Percentiles rank a stretch among this genome's conserved stretches.
These are phyloP conservation scores for Myotis pilosus DNA, from an alignment of 2,797 vertebrate species.

Conservation along the genomic window DNA sequence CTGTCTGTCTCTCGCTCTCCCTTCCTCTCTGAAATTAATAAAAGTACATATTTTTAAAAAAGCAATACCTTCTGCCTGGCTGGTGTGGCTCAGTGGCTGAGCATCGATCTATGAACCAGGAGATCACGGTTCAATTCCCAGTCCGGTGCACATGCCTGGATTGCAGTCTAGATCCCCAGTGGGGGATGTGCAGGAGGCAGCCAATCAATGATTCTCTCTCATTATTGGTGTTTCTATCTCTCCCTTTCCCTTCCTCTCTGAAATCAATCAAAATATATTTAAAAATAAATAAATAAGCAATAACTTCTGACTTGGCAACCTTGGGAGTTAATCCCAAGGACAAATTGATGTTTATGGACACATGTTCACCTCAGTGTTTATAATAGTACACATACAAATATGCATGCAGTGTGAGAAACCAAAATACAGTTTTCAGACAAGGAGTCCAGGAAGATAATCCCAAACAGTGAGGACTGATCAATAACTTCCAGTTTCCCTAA, in stretches of 20 bases:
- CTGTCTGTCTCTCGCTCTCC: no score
- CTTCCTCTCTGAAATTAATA: no score
- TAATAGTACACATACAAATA: neutral
- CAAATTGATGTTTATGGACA: neutral
- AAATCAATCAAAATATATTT: neutral
- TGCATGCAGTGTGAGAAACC: neutral
- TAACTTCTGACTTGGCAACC: neutral
- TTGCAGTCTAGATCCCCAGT: no score
- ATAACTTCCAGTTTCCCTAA: neutral
- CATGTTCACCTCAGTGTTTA: neutral
- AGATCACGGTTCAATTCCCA: no score
- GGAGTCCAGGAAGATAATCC: neutral
- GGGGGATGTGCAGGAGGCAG: no score
- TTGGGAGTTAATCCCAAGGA: neutral
- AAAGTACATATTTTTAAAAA: neutral
- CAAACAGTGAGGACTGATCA: neutral
- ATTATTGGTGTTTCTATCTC: no score
- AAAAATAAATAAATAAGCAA: neutral
- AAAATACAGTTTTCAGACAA: neutral
- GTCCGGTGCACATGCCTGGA: no score
- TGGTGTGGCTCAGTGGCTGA: no score
- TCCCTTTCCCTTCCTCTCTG: no score
- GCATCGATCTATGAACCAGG: no score
- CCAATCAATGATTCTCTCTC: no score
- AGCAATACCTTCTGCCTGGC: no score